Conservation (phyloP, 2,888 invertebrate genomes). For the Scelioninae gen. 1 region DNA sequence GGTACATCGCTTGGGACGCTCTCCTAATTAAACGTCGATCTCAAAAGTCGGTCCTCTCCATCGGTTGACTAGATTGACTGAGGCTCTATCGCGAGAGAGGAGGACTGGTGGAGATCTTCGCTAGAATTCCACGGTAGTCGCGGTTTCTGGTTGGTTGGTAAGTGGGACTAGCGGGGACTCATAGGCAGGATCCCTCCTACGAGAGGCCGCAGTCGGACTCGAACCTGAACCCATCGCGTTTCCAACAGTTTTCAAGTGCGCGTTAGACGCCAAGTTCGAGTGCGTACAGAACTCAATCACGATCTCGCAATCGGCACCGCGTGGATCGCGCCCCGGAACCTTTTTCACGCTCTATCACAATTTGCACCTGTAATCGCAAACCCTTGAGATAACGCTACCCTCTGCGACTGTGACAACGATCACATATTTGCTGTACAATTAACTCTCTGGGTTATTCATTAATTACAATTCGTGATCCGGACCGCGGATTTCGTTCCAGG, state of each 20-base stretch:
- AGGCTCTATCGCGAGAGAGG: slow-evolving; percentile 63
- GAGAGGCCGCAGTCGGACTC: slow-evolving; percentile 83
- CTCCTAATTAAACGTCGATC: slow-evolving; percentile 44
- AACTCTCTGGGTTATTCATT: no score
- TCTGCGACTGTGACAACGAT: no score
- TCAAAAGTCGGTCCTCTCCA: slow-evolving; percentile 51
- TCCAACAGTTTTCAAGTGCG: slow-evolving; percentile 72
- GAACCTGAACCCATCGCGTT: slow-evolving; percentile 80
- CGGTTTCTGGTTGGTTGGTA: slow-evolving; percentile 84
- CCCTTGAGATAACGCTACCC: no score
- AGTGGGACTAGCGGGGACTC: slow-evolving; percentile 85
- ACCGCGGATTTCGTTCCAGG: slow-evolving; percentile 57
- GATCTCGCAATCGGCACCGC: slow-evolving; percentile 67
- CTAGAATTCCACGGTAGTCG: slow-evolving; percentile 82
- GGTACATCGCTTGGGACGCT: slow-evolving; percentile 15
- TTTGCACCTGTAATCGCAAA: no score
- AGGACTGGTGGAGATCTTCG: slow-evolving; percentile 80
- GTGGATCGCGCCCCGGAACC: slow-evolving; percentile 57
- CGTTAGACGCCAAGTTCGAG: slow-evolving; percentile 71
- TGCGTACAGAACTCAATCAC: slow-evolving; percentile 70
- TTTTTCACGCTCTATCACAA: slow-evolving; percentile 11
- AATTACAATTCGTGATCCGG: slow-evolving; percentile 33
- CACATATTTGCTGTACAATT: no score
- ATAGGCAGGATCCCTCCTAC: slow-evolving; percentile 83
- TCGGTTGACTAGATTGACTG: slow-evolving; percentile 47